These are phyloP conservation scores for Thymelicus sylvestris DNA, from an alignment of 2,888 invertebrate species.

Conservation along the genomic window DNA sequence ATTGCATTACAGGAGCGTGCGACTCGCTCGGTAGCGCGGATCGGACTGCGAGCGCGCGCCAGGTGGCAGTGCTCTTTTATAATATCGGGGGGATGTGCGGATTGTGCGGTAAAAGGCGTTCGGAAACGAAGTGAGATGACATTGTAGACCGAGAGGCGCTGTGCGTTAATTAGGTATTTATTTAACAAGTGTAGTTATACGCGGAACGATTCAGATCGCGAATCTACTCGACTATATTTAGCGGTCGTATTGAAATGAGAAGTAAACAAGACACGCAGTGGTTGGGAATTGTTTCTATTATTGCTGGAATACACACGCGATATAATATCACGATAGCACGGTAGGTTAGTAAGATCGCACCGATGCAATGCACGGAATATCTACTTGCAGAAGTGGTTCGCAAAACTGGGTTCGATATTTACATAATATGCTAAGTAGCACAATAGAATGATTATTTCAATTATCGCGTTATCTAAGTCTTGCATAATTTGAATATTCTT, in stretches of 20 bases:
- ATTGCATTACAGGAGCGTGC: slow-evolving; percentile 73
- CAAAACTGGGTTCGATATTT: slow-evolving; percentile 33
- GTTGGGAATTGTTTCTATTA: slow-evolving; percentile 22
- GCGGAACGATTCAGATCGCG: slow-evolving; percentile 30
- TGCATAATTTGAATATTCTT: not conserved
- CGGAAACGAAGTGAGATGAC: slow-evolving; percentile 70
- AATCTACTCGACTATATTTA: slow-evolving; percentile 24
- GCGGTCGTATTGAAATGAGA: slow-evolving; percentile 42
- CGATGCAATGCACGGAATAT: slow-evolving; percentile 37
- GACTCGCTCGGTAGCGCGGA: slow-evolving; percentile 71
- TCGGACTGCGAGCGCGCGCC: slow-evolving; percentile 81
- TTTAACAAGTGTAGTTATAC: slow-evolving; percentile 17
- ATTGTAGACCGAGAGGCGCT: slow-evolving; percentile 69
- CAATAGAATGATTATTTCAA: slow-evolving; percentile 2
- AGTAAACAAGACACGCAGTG: slow-evolving; percentile 42
- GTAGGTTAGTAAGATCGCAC: slow-evolving; percentile 12
- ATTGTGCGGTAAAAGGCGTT: slow-evolving; percentile 77
- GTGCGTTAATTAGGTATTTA: slow-evolving; percentile 40
- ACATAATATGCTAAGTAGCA: slow-evolving; percentile 38
- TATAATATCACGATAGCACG: slow-evolving; percentile 39
- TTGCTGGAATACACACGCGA: slow-evolving; percentile 41
- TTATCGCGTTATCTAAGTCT: not conserved
- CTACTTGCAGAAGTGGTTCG: slow-evolving; percentile 25
- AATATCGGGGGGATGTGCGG: slow-evolving; percentile 77
- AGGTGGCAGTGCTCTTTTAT: slow-evolving; percentile 66